These are phyloP conservation scores for Prietella phreatophila DNA, from an alignment of 2,113 vertebrate genomes.

Conservation along the genomic window DNA sequence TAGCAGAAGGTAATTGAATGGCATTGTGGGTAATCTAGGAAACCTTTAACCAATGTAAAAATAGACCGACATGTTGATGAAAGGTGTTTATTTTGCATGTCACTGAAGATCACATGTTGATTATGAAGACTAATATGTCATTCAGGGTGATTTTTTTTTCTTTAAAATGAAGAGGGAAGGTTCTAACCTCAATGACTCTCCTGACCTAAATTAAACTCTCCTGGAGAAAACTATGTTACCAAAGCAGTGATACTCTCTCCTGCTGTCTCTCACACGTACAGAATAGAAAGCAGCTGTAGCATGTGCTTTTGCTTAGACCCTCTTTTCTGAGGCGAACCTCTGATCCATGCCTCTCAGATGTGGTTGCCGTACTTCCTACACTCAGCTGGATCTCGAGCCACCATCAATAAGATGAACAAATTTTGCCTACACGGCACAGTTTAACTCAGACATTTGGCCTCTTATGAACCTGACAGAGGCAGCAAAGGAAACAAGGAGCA, in stretches of 20 bases:
- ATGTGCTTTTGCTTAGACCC: constrained; percentile 66
- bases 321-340: constrained; percentile 64
- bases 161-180: background rate
- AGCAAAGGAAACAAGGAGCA: background rate
- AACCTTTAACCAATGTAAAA: background rate
- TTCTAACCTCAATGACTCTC: constrained; percentile 27
- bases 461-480: background rate
- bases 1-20: background rate
- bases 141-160: background rate
- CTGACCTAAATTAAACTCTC: constrained; percentile 24
- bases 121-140: background rate
- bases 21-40: background rate
- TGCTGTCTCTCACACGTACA: constrained; percentile 44
- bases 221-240: constrained; percentile 1
- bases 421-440: constrained; percentile 49
- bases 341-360: constrained; percentile 63
- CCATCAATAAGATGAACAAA: constrained; percentile 57
- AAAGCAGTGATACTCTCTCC: constrained; percentile 5
- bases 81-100: background rate
- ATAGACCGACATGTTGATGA: background rate
- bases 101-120: background rate
- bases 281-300: constrained; percentile 68
- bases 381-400: constrained; percentile 55
- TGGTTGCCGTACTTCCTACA: constrained; percentile 58
- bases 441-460: constrained; percentile 2